These are phyloP conservation scores for Machaerirhynchus nigripectus DNA, from an alignment of 2,113 vertebrate species.

Conservation along the genomic window DNA sequence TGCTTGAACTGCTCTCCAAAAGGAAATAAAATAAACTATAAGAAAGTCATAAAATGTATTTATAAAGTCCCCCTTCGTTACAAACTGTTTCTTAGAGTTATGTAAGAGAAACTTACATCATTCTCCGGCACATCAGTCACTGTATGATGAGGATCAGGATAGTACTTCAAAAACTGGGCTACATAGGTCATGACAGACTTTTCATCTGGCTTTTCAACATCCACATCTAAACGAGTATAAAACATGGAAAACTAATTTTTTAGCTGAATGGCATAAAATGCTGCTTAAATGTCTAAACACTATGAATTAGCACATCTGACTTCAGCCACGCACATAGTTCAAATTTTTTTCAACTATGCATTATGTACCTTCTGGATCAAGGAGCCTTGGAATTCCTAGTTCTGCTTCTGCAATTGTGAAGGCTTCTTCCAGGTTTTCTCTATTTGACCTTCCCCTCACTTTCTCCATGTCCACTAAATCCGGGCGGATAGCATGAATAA, in stretches of 20 bases:
- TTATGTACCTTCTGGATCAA: conserved; percentile 91
- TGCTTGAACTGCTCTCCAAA: neutral
- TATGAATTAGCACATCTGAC: neutral
- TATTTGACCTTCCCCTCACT: conserved; percentile 80
- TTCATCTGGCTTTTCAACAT: conserved; percentile 98
- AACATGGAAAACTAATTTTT: neutral
- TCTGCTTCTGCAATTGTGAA: conserved; percentile 89
- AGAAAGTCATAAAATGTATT: neutral
- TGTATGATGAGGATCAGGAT: conserved; percentile 77
- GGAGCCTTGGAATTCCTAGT: conserved; percentile 89
- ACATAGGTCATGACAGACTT: conserved; percentile 99
- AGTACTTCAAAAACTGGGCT: conserved; percentile 93
- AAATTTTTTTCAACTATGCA: neutral
- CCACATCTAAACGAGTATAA: conserved; percentile 82
- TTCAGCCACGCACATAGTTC: neutral
- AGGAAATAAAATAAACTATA: neutral
- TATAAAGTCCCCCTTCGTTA: neutral
- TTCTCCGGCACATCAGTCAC: conserved; percentile 71
- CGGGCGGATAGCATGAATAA: conserved; percentile 90
- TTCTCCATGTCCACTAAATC: conserved; percentile 90
- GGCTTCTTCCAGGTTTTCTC: conserved; percentile 91
- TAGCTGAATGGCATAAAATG: neutral
- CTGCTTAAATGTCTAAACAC: neutral
- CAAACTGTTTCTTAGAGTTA: neutral
- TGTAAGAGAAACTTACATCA: conserved; percentile 74